Conservation (phyloP, 2,888 invertebrate species). For the Dasysyrphus tricinctus region DNA sequence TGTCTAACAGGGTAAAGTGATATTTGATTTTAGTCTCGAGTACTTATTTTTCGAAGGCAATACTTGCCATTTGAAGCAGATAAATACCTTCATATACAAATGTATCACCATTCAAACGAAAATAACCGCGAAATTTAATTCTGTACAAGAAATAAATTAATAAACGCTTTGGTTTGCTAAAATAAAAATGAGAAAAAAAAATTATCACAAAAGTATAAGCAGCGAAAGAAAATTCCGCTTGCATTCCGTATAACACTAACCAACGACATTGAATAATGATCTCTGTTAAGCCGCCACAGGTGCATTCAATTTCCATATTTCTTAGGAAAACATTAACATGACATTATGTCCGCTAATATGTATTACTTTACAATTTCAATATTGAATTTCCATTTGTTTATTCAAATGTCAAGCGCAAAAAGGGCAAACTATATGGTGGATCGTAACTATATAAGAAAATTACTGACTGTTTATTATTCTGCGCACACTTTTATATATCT, state of each 20-base stretch:
- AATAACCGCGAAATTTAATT: neutral
- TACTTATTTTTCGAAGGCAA: too few species aligned
- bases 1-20: too few species aligned
- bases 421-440: slow-evolving; percentile 23
- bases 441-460: slow-evolving; percentile 6
- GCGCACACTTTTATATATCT: slow-evolving; percentile 29
- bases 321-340: slow-evolving; percentile 64
- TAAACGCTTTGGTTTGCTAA: slow-evolving; percentile 6
- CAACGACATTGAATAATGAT: slow-evolving; percentile 54
- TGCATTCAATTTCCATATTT: slow-evolving; percentile 64
- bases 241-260: slow-evolving; percentile 27
- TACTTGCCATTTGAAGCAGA: too few species aligned
- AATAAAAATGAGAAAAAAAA: neutral
- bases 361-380: slow-evolving; percentile 50
- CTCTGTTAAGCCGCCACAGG: slow-evolving; percentile 34
- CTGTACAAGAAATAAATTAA: neutral
- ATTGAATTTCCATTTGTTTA: slow-evolving; percentile 61
- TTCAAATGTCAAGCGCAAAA: slow-evolving; percentile 51
- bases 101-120: neutral
- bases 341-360: slow-evolving; percentile 50
- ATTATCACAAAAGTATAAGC: neutral
- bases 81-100: too few species aligned
- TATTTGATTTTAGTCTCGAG: too few species aligned
- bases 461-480: slow-evolving; percentile 45
- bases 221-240: slow-evolving; percentile 36